Conservation (phyloP, 2,113 vertebrate genomes). For the Oreamnos americanus region DNA sequence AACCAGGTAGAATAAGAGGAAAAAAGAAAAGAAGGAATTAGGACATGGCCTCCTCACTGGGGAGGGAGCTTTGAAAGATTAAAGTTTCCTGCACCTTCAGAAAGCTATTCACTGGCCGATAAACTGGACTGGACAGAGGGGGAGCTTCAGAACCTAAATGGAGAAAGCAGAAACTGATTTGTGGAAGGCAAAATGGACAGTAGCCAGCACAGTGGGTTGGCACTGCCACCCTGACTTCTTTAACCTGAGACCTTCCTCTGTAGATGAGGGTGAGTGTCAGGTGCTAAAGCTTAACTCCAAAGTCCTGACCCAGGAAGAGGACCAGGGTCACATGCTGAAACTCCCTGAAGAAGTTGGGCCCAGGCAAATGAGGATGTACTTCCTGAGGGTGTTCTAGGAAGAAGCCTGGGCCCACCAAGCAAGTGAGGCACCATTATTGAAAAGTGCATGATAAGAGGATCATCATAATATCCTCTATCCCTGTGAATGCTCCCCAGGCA, state of each 20-base stretch:
- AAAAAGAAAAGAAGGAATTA: neutral
- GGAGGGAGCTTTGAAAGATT: neutral
- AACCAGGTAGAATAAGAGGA: neutral
- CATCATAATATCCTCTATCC: neutral
- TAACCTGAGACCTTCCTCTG: neutral
- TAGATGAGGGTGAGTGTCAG: neutral
- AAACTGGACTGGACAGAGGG: neutral
- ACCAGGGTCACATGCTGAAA: neutral
- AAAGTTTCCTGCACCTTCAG: neutral
- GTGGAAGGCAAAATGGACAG: neutral
- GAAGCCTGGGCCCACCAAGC: neutral
- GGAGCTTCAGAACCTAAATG: neutral
- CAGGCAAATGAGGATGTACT: neutral
- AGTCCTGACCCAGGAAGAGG: neutral
- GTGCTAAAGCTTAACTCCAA: neutral
- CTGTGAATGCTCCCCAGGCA: neutral
- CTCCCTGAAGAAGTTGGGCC: neutral
- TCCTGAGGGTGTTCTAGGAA: neutral
- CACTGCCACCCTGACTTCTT: neutral
- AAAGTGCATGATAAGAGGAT: neutral
- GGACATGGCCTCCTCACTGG: neutral
- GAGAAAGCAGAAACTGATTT: neutral
- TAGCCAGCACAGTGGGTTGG: neutral
- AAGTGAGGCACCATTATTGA: neutral
- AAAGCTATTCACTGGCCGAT: neutral